Conservation (phyloP, 2,113 vertebrate genomes). For the Scatophagus argus region DNA sequence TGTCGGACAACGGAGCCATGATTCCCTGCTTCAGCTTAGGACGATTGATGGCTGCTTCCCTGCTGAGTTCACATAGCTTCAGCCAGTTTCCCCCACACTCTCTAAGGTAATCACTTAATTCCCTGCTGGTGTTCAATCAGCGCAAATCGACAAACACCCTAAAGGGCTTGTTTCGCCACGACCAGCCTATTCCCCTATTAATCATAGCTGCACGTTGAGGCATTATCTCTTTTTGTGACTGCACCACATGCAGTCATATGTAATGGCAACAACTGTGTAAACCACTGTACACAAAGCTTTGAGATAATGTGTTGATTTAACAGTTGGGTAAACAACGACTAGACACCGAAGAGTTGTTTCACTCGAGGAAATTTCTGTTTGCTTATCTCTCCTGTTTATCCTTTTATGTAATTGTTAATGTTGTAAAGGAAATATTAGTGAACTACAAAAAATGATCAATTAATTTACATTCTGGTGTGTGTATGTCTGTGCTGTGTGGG, state of each 20-base stretch:
- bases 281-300: background rate
- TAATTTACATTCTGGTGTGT: background rate
- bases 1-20: slow-evolving; percentile 27
- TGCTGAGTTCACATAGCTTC: slow-evolving; percentile 60
- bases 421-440: background rate
- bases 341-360: background rate
- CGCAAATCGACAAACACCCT: slow-evolving; percentile 37
- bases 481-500: background rate
- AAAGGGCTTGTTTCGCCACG: slow-evolving; percentile 31
- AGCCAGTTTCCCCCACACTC: slow-evolving; percentile 45
- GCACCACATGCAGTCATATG: slow-evolving; percentile 29
- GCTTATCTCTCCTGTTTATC: background rate
- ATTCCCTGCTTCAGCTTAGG: slow-evolving; percentile 32
- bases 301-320: slow-evolving; percentile 31
- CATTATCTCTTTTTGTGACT: slow-evolving; percentile 29
- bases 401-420: background rate
- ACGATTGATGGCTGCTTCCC: slow-evolving; percentile 72
- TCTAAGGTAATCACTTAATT: slow-evolving; percentile 72
- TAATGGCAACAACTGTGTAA: slow-evolving; percentile 9
- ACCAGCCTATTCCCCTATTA: slow-evolving; percentile 15
- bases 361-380: background rate
- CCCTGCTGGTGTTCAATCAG: slow-evolving; percentile 51
- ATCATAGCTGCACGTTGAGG: slow-evolving; percentile 33
- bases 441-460: background rate
- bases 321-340: slow-evolving; percentile 22